Base-by-base conservation (phyloP, 2,113 vertebrate species). In the Syrrhaptes paradoxus region DNA sequence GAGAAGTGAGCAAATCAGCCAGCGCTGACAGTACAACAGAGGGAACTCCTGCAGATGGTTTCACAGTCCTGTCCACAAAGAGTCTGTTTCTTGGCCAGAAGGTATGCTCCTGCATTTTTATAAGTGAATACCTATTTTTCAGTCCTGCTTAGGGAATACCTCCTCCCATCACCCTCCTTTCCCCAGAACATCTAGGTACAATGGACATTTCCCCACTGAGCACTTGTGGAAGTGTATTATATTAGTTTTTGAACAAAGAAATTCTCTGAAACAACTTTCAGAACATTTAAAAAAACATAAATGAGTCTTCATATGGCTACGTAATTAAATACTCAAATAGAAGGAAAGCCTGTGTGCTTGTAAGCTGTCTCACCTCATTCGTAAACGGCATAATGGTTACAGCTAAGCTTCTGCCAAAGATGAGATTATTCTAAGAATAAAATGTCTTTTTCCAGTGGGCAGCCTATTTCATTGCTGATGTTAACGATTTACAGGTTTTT, bases 11-110 rank as follows among this genome's bases (percentile, higher is more conserved):
- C 98, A 99, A 99, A 97, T 98, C 99, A 6, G 99, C 98, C 70
- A 99, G 98, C 19, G 99, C 99, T 17, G 99, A 99, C 97, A 99
- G 99, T 95, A 99, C 99, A 52, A 99, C 99, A 8, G 99, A 99
- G 87, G 99, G 99, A 52, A 98, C 98, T 11, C 98, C 98, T 10
- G 97, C 98, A 8, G 99, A 99, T 31, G 99, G 99, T 80, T 99
- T 99, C 97, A 99, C 99, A 4, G 98, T 99, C 89, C 98, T 99
- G 73, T 99, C 99, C 87, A 99, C 99, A 81, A 99, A 99, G 98
- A 99, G 99, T 94, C 99, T 99, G 87, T 99, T 99, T 93, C 99
- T 99, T 71, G 99, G 99, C 96, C 99, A 99, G 94, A 99, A 99
- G 99, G 99, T 99, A 99, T 95, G 98, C 61, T 85, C 74, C 28